Evolutionary conservation across 2,888 invertebrate species (phyloP).

Genomic region (Cheilosia grossa): DNA sequence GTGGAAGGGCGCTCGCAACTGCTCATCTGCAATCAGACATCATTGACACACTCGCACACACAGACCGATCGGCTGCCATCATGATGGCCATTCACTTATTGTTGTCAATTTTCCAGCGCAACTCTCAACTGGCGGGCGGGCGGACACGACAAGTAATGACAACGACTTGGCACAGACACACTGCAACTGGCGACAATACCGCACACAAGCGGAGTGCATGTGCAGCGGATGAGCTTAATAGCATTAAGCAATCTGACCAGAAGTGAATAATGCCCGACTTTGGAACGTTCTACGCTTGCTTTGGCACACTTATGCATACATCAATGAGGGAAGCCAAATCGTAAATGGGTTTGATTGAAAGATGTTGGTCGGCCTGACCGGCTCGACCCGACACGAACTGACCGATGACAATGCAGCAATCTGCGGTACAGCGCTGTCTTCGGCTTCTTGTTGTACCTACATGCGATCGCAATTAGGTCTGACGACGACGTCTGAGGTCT

Average conservation of each 20-base stretch:
- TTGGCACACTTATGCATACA: slow-evolving; percentile 70
- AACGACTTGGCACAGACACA: slow-evolving; percentile 15
- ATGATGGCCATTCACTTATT: slow-evolving; percentile 72
- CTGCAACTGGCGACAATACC: background rate
- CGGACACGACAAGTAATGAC: slow-evolving; percentile 50
- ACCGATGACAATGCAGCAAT: slow-evolving; percentile 55
- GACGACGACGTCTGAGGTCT: slow-evolving; percentile 7
- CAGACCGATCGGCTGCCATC: slow-evolving; percentile 9
- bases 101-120: slow-evolving; percentile 66
- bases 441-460: background rate
- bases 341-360: slow-evolving; percentile 74
- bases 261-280: slow-evolving; percentile 64
- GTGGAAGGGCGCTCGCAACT: slow-evolving; percentile 23
- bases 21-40: slow-evolving; percentile 57
- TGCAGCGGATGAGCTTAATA: slow-evolving; percentile 74
- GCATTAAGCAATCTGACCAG: slow-evolving; percentile 67
- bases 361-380: slow-evolving; percentile 39
- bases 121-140: background rate
- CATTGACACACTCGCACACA: slow-evolving; percentile 53
- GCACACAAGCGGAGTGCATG: slow-evolving; percentile 37
- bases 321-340: slow-evolving; percentile 69
- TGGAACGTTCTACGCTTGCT: slow-evolving; percentile 59
- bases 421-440: slow-evolving; percentile 14
- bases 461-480: slow-evolving; percentile 9
- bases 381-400: slow-evolving; percentile 31